Evolutionary conservation across 1,140 invertebrate species (phyloP).

Genomic region (Scaptomyza graminum): DNA sequence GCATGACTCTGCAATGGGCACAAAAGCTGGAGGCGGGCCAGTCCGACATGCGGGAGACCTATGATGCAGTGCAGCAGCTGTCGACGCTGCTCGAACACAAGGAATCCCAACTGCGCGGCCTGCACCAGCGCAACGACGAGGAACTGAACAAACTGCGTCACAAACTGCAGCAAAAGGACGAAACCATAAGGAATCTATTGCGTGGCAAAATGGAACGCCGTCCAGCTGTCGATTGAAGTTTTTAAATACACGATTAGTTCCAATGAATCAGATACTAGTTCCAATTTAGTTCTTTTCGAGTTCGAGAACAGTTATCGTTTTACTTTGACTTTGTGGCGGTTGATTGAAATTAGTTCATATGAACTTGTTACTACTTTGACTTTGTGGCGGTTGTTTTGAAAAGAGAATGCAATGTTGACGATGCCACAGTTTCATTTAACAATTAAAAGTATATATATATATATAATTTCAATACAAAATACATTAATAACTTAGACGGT

Average conservation of each 20-base stretch:
- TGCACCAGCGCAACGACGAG: conserved; percentile 68
- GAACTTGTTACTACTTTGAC: no score
- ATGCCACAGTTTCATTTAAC: conserved; percentile 46
- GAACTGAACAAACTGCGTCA: conserved; percentile 74
- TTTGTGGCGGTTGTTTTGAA: neutral
- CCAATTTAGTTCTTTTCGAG: neutral
- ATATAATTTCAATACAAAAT: conserved; percentile 81
- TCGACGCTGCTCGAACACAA: conserved; percentile 81
- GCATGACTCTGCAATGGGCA: conserved; percentile 79
- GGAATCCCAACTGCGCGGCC: conserved; percentile 76
- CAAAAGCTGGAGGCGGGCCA: conserved; percentile 75
- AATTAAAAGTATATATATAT: conserved; percentile 65
- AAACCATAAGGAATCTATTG: conserved; percentile 70
- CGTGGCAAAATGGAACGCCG: conserved; percentile 62
- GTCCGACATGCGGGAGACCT: conserved; percentile 70
- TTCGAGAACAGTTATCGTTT: neutral
- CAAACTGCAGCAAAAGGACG: conserved; percentile 79
- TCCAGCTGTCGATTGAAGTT: conserved; percentile 52
- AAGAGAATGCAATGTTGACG: neutral
- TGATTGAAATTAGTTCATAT: no score
- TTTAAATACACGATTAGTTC: neutral
- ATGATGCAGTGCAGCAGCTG: conserved; percentile 74
- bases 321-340: no score
- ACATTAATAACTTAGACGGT: conserved; percentile 75
- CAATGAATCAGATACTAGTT: neutral